Base-by-base conservation (phyloP, 2,797 vertebrate genomes). In the Falco peregrinus region DNA sequence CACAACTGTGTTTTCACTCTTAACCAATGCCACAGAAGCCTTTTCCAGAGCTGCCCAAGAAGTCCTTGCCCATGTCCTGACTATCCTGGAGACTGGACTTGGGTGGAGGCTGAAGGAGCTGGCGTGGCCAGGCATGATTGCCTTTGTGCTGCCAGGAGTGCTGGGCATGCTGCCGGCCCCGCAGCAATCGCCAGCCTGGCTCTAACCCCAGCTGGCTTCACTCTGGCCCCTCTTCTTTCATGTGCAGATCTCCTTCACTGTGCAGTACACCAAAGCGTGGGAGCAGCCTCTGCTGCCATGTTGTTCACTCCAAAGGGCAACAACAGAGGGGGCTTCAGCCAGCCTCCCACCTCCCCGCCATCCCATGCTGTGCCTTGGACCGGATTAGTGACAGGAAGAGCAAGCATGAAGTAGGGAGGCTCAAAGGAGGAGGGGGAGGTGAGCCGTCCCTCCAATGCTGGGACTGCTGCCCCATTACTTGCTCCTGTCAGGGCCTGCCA, bases 231-330 rank as follows among this genome's bases (percentile, higher is more conserved):
- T 56, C 76, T 29, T 78, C 61, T 60, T 25, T 59, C 2, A 0
- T 12, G 22, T 13, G 35, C 18, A 28, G 22, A 16, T 17, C 10
- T 63, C 33, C 24, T 12, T 7, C 48, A 10, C 12, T 2, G n/a
- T 13, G 8, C 33, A 15, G 20, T 10, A 25, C 65, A 45, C 33
- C 1, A 2, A 33, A 11, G 26, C 1, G 0, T 9, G 29, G 77
- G 53, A 67, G 13, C 45, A 53, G 39, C 39, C n/a, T 19, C 54
- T 21, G 15, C 48, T 56, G 25, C 41, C 33, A 10, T 0, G 0
- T 51, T 61, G 43, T 51, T 35, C 25, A 11, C 37, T 64, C n/a
- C 45, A 37, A 26, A 61, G 35, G 57, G 28, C 41, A 53, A 45
- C 39, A 63, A n/a, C 26, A 14, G 51, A 31, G 24, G 17, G 56